phyloP scores from a whole-genome alignment of 2,888 invertebrate genomes.

The Carabus problematicus region DNA sequence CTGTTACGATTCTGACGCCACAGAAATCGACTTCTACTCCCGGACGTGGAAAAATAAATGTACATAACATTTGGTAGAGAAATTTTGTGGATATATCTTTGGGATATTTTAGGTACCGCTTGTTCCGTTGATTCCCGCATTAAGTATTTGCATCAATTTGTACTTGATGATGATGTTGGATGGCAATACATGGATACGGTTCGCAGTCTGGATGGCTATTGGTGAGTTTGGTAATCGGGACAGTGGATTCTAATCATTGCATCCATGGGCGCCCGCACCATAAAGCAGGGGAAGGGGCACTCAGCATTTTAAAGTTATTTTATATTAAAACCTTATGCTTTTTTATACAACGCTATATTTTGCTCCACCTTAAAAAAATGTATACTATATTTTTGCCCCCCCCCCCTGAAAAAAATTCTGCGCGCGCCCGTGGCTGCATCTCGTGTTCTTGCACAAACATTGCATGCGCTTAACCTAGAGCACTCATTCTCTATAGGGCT shows the following conservation, averaged over 20 bases:
- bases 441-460: conserved; percentile 7
- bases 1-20: too few species aligned
- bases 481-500: conserved; percentile 53
- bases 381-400: too few species aligned
- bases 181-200: conserved; percentile 81
- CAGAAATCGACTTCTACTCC: too few species aligned
- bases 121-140: conserved; percentile 81
- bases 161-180: conserved; percentile 86
- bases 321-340: neutral
- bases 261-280: neutral
- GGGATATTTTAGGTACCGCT: conserved; percentile 81
- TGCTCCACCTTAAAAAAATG: too few species aligned
- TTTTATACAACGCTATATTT: neutral
- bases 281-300: neutral
- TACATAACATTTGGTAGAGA: neutral
- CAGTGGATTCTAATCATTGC: neutral
- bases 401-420: too few species aligned
- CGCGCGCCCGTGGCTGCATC: too few species aligned
- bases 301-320: neutral
- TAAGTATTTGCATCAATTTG: conserved; percentile 83
- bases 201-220: conserved; percentile 79
- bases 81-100: too few species aligned
- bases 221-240: conserved; percentile 64
- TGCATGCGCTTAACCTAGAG: conserved; percentile 49
- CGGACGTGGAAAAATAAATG: too few species aligned